Conservation (phyloP, 1,140 invertebrate genomes). For the Antheraea pernyi region DNA sequence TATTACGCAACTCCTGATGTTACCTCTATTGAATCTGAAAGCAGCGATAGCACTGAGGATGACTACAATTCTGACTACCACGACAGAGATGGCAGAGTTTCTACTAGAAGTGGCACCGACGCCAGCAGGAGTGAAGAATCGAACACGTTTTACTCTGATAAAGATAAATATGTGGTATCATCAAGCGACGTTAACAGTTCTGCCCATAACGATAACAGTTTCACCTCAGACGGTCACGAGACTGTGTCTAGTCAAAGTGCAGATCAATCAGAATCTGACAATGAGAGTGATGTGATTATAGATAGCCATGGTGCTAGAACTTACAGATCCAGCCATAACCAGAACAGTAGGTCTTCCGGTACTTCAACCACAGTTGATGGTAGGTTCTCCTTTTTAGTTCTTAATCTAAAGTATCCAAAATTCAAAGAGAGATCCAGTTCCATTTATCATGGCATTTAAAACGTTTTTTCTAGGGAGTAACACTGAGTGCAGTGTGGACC, state of each 20-base stretch:
- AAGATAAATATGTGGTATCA: background rate
- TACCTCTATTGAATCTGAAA: background rate
- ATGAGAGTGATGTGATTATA: background rate
- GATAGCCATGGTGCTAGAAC: background rate
- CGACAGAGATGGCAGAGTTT: background rate
- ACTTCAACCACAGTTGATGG: background rate
- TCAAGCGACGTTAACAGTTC: background rate
- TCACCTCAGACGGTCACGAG: background rate
- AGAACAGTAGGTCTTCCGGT: background rate
- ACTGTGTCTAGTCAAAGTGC: background rate
- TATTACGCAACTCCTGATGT: background rate
- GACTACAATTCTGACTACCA: background rate
- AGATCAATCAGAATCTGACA: background rate
- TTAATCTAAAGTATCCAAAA: no score
- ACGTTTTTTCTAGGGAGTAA: no score
- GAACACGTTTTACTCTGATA: background rate
- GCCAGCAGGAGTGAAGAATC: background rate
- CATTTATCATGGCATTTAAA: no score
- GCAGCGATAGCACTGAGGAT: background rate
- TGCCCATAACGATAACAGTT: background rate
- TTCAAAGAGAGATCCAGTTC: no score
- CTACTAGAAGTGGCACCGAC: background rate
- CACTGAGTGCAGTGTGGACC: no score
- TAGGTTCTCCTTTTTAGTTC: background rate
- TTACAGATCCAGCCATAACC: background rate